Evolutionary conservation across 1,140 invertebrate genomes (phyloP), one percentile per base, ranked within the genome.

Genomic region (Dinothrombium tinctorium): DNA sequence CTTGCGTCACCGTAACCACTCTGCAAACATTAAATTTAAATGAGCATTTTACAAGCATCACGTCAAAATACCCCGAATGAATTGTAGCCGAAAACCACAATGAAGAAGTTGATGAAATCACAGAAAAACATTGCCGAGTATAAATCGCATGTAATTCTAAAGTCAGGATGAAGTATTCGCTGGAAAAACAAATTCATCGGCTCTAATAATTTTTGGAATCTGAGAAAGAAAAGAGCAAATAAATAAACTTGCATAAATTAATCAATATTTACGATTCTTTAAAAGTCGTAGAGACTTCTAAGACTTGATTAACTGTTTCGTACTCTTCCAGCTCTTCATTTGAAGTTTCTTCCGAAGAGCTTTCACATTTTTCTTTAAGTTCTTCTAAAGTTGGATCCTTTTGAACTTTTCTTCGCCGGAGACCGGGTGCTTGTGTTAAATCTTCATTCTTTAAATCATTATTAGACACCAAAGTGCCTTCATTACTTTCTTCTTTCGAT

Each of bases 61-160:
- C 2, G n/a, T 7, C 25, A 33, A 55, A 69, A 72, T 64, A 86
- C 79, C 22, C 81, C 82, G 63, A 98, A 99, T 8, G 84, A 75
- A 21, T 78, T 77, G 57, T 90, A 98, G 37, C 87, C 86, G 61
- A 98, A 89, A 33, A 95, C 78, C 15, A 98, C 69, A 5, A 98
- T 80, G 44, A 98, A 69, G 56, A 98, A 95, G 55, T 92, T 94
- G 51, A 95, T 76, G 55, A 99, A 94, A 59, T 98, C 92, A 57
- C 92, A 95, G 36, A 94, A 68, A 58, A 99, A 98, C 86, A 98
- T 96, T 50, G 80, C 77, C 0, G 89, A 83, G 60, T 98, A 99
- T 3, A 96, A 81, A 66, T 99, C 92, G 1, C 77, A 76, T 32
- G 81, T 83, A 26, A 86, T 69, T 45, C 76, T 67, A 37, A 74